These are phyloP conservation scores for Nebria brevicollis DNA, from an alignment of 2,888 invertebrate species.

Conservation along the genomic window DNA sequence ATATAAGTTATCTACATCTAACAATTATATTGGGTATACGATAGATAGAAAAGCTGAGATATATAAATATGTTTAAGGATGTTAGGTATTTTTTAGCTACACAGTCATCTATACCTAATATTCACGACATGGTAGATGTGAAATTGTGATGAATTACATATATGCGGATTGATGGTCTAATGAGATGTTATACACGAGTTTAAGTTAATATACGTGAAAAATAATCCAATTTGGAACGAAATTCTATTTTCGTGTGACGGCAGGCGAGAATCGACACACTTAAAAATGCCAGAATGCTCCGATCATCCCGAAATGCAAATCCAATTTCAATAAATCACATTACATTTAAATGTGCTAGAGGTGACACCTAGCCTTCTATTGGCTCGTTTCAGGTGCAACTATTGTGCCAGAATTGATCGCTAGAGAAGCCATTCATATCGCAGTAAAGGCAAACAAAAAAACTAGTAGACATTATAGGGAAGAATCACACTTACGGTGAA, in stretches of 20 bases:
- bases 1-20: too few relatives aligned
- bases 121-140: too few relatives aligned
- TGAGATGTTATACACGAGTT: neutral
- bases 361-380: constrained; percentile 23
- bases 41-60: too few relatives aligned
- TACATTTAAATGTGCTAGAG: constrained; percentile 37
- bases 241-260: constrained; percentile 2
- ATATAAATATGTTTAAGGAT: too few relatives aligned
- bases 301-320: constrained; percentile 24
- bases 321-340: constrained; percentile 42
- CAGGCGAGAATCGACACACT: constrained; percentile 5
- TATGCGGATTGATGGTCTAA: too few relatives aligned
- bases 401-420: constrained; percentile 33
- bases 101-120: too few relatives aligned
- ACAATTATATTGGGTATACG: too few relatives aligned
- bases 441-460: neutral
- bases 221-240: constrained; percentile 16
- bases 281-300: constrained; percentile 21
- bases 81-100: too few relatives aligned
- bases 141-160: too few relatives aligned
- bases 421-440: constrained; percentile 1
- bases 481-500: constrained; percentile 25
- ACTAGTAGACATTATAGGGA: constrained; percentile 2
- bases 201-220: neutral
- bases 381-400: constrained; percentile 30